Evolutionary conservation across 2,113 vertebrate genomes (phyloP).

Genomic region (Leuciscus idus): DNA sequence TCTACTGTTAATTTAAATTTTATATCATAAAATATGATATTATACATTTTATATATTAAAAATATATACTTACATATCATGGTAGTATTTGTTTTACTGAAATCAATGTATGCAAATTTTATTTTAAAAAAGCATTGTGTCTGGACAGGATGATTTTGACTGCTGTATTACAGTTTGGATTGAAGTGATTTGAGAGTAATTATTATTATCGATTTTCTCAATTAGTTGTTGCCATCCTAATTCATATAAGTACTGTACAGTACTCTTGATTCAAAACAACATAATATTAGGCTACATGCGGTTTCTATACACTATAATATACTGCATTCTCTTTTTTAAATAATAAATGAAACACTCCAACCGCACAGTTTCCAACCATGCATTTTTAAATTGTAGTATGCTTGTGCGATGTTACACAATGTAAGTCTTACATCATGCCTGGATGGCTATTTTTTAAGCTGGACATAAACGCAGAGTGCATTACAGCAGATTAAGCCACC

Average conservation of each 20-base stretch:
- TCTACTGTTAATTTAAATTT: background rate
- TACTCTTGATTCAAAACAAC: background rate
- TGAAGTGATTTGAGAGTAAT: background rate
- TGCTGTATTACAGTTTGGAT: background rate
- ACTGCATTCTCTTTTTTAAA: background rate
- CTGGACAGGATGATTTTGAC: background rate
- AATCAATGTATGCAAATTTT: background rate
- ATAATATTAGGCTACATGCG: background rate
- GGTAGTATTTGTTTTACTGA: no score
- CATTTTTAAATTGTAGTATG: background rate
- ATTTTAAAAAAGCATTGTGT: background rate
- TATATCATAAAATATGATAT: no score
- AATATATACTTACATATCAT: no score
- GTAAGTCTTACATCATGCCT: background rate
- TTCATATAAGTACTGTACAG: background rate
- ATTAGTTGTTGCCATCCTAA: background rate
- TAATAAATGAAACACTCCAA: background rate
- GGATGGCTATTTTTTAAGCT: background rate
- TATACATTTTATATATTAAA: no score
- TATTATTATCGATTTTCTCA: background rate
- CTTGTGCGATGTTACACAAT: background rate
- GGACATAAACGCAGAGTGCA: background rate
- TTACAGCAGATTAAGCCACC: slow-evolving; percentile 1
- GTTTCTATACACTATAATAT: background rate
- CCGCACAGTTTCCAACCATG: background rate